Evolutionary conservation across 2,797 vertebrate genomes (phyloP).

Genomic region (Mormyrops boulengeri): DNA sequence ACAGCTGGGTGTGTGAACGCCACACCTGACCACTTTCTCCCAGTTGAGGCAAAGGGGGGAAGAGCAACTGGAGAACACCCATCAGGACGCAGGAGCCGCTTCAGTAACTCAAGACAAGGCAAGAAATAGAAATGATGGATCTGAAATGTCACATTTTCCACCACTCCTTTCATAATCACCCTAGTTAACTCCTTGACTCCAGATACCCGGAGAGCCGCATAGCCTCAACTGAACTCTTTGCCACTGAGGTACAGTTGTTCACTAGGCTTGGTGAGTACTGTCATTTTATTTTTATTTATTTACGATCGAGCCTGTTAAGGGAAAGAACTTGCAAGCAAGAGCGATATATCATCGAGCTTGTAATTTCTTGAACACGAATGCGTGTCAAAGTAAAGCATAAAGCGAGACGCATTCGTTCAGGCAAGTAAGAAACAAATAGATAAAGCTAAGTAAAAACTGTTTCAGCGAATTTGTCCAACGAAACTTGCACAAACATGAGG

Average conservation of each 20-base stretch:
- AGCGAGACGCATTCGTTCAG: neutral
- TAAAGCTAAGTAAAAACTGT: neutral
- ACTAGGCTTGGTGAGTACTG: slow-evolving; percentile 52
- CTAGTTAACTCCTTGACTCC: slow-evolving; percentile 38
- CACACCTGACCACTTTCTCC: slow-evolving; percentile 47
- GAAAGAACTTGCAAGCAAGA: neutral
- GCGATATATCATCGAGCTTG: neutral
- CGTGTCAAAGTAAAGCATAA: neutral
- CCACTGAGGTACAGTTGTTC: slow-evolving; percentile 35
- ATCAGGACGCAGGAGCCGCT: neutral
- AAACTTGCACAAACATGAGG: neutral
- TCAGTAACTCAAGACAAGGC: neutral
- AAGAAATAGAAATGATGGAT: slow-evolving; percentile 38
- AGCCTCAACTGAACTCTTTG: slow-evolving; percentile 47
- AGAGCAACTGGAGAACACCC: neutral
- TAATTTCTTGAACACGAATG: neutral
- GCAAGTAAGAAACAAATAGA: neutral
- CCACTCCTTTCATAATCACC: slow-evolving; percentile 22
- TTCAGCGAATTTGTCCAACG: neutral
- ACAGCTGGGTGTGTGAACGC: slow-evolving; percentile 52
- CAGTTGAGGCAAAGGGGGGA: neutral
- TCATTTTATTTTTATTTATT: slow-evolving; percentile 27
- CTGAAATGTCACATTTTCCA: slow-evolving; percentile 35
- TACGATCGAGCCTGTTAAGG: neutral
- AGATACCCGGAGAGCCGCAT: neutral